These are phyloP conservation scores for Podarcis muralis DNA, from an alignment of 2,113 vertebrate genomes.

Conservation along the genomic window DNA sequence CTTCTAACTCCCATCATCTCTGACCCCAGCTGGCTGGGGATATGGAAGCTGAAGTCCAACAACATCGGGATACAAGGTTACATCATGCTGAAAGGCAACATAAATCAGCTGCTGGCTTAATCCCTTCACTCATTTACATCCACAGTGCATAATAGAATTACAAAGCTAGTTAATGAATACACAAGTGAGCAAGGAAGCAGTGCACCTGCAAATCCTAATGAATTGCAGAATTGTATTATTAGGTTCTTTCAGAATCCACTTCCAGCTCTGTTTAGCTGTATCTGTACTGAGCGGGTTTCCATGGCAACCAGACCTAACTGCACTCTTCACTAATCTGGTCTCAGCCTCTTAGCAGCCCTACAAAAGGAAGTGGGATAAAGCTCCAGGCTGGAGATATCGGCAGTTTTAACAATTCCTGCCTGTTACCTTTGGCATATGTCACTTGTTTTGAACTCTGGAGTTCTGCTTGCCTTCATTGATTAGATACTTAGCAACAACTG, in stretches of 20 bases:
- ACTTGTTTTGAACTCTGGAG: background rate
- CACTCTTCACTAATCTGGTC: background rate
- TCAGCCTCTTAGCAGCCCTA: background rate
- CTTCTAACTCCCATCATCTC: too few relatives aligned
- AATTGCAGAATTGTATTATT: background rate
- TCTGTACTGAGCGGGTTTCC: background rate
- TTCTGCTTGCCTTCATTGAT: background rate
- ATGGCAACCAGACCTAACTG: background rate
- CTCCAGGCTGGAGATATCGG: background rate
- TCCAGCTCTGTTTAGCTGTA: background rate
- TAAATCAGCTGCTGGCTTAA: slow-evolving; percentile 39
- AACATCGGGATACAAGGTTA: background rate
- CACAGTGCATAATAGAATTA: slow-evolving; percentile 49
- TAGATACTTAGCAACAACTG: background rate
- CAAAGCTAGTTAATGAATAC: slow-evolving; percentile 44
- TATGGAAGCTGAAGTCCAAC: background rate
- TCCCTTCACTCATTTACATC: slow-evolving; percentile 52
- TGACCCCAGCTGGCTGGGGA: too few relatives aligned
- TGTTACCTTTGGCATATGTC: background rate
- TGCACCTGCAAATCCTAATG: slow-evolving; percentile 37
- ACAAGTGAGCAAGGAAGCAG: slow-evolving; percentile 15
- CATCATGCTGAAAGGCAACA: background rate
- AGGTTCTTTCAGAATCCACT: background rate
- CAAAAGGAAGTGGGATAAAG: background rate
- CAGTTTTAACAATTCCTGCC: background rate